A percentile compares a stretch with the other conserved stretches of the same genome.
Conservation (phyloP, 2,797 vertebrate species). For the Denticeps clupeoides region DNA sequence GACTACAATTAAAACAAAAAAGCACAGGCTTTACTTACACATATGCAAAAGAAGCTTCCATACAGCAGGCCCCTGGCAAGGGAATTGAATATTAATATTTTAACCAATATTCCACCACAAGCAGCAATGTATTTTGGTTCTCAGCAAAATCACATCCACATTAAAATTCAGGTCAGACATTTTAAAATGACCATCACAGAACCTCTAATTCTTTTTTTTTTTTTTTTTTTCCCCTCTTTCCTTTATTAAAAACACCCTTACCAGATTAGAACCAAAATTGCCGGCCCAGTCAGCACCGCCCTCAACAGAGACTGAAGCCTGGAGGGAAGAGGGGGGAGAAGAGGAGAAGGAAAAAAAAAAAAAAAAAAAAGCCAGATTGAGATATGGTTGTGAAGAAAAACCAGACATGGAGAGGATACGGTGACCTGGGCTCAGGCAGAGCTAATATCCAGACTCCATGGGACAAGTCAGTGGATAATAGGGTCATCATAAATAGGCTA, state of each 20-base stretch:
- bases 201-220: conserved; percentile 11
- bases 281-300: no score
- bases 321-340: rapidly evolving
- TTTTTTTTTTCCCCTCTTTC: no score
- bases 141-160: conserved; percentile 53
- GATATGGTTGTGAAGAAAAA: background rate
- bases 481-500: conserved; percentile 49
- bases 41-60: background rate
- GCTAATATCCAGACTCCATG: conserved; percentile 59
- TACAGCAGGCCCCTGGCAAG: background rate
- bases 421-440: conserved; percentile 68
- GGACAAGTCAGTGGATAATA: conserved; percentile 39
- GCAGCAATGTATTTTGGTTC: no score
- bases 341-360: background rate
- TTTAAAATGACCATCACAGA: conserved; percentile 54
- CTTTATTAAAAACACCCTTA: no score
- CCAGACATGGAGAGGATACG: conserved; percentile 33
- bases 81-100: background rate
- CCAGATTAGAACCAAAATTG: no score
- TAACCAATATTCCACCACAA: rapidly evolving
- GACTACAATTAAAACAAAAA: background rate
- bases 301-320: no score
- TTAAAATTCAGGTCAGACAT: conserved; percentile 65
- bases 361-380: background rate
- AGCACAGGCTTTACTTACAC: background rate